Evolutionary conservation across 1,140 invertebrate species (phyloP).

Genomic region (Steinernema feltiae): DNA sequence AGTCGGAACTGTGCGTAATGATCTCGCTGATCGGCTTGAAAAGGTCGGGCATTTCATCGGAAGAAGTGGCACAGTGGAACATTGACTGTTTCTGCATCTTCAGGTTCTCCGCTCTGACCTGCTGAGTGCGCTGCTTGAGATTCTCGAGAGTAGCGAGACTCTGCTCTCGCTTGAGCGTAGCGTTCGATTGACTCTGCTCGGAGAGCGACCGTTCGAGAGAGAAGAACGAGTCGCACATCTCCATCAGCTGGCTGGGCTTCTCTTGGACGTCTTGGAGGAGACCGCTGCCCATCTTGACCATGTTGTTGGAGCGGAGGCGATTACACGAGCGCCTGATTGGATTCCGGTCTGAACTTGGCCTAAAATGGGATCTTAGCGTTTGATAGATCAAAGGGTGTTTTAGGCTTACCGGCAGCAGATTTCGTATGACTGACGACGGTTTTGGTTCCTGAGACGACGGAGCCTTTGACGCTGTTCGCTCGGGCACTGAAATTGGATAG

Average conservation of each 20-base stretch:
- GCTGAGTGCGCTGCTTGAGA: slow-evolving; percentile 44
- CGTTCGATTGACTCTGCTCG: not conserved
- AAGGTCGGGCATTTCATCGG: slow-evolving; percentile 37
- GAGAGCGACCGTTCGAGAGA: slow-evolving; percentile 1
- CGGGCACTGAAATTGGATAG: slow-evolving; percentile 42
- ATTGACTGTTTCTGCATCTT: slow-evolving; percentile 18
- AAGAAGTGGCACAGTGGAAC: slow-evolving; percentile 35
- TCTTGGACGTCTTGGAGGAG: slow-evolving; percentile 35
- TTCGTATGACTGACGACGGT: slow-evolving; percentile 57
- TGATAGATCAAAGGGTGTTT: no score
- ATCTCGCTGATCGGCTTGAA: slow-evolving; percentile 37
- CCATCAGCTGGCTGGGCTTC: not conserved
- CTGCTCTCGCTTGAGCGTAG: slow-evolving; percentile 49
- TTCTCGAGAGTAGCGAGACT: slow-evolving; percentile 51
- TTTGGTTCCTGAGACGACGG: slow-evolving; percentile 53
- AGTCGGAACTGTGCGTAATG: not conserved
- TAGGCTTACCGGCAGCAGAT: no score
- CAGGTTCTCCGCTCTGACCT: slow-evolving; percentile 41
- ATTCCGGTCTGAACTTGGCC: slow-evolving; percentile 23
- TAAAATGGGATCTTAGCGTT: no score
- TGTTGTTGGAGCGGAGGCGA: slow-evolving; percentile 32
- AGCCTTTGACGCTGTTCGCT: slow-evolving; percentile 50
- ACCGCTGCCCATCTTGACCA: slow-evolving; percentile 42
- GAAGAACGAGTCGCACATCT: slow-evolving; percentile 23
- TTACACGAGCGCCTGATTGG: slow-evolving; percentile 16